These are phyloP conservation scores for Botrylloides violaceus DNA, from an alignment of 23 tunicate species.

Conservation along the genomic window DNA sequence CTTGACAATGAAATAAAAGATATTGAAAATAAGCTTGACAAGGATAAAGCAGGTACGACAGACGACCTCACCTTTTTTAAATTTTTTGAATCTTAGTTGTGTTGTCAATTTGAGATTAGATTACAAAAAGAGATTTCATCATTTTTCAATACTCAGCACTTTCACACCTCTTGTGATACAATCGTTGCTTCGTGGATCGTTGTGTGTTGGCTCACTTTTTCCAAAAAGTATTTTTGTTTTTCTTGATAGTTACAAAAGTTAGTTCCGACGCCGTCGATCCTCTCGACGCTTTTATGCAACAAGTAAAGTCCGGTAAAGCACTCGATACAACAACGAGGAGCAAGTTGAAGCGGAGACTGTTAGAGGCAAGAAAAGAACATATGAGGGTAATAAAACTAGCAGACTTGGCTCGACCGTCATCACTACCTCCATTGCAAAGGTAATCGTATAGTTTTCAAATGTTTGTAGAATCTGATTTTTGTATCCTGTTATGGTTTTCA, in stretches of 20 bases:
- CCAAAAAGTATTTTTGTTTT: no score
- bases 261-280: conserved; percentile 53
- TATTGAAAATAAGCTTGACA: conserved; percentile 54
- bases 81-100: no score
- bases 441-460: neutral
- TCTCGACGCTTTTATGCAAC: conserved; percentile 82
- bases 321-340: conserved; percentile 80
- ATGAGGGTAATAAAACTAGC: conserved; percentile 49
- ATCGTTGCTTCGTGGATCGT: no score
- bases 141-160: no score
- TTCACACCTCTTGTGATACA: no score
- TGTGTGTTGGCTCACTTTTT: no score
- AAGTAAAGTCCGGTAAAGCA: conserved; percentile 69
- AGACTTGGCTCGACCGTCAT: conserved; percentile 49
- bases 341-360: conserved; percentile 55
- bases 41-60: conserved; percentile 54
- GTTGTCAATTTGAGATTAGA: no score
- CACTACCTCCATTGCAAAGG: conserved; percentile 56
- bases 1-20: conserved; percentile 51
- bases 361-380: conserved; percentile 48
- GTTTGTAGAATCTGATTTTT: neutral
- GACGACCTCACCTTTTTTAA: no score
- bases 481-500: conserved; percentile 2
- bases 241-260: conserved; percentile 40
- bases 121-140: no score